A percentile compares a stretch with the other conserved stretches of the same genome.
phyloP scores from a whole-genome alignment of 2,888 invertebrate species.

The Myopa testacea region DNA sequence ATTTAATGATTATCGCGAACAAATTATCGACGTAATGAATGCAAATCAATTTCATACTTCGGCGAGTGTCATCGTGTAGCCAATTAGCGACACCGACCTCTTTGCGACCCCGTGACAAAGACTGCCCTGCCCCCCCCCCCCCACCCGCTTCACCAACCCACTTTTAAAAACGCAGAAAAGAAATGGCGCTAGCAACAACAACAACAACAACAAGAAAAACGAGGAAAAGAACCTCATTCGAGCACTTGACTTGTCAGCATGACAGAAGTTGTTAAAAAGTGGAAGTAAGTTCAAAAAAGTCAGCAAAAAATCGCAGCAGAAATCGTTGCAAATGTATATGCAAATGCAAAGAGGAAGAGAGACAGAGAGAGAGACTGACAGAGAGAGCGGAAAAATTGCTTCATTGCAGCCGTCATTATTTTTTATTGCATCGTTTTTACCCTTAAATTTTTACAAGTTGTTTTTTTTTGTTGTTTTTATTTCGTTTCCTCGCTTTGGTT shows the following conservation, averaged over 20 bases:
- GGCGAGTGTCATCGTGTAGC: constrained; percentile 26
- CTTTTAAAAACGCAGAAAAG: not conserved
- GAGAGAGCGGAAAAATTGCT: not conserved
- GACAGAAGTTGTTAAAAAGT: constrained; percentile 14
- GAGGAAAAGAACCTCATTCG: constrained; percentile 46
- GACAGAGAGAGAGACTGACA: not conserved
- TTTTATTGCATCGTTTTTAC: constrained; percentile 19
- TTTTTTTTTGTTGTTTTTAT: constrained; percentile 3
- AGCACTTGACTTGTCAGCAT: constrained; percentile 34
- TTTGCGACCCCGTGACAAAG: not conserved
- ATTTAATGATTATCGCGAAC: not conserved
- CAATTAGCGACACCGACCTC: constrained; percentile 35
- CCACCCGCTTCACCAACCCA: not conserved
- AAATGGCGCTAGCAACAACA: constrained; percentile 13
- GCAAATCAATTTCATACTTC: constrained; percentile 23
- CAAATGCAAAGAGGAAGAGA: constrained; percentile 3
- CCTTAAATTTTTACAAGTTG: not conserved
- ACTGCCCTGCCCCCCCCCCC: not conserved
- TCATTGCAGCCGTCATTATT: constrained; percentile 29
- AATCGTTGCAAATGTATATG: constrained; percentile 1
- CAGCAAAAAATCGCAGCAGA: not conserved
- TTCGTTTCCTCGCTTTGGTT: not conserved
- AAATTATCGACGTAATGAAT: not conserved
- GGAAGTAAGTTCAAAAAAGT: not conserved
- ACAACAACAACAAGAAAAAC: constrained; percentile 47